These are phyloP conservation scores for Antheraea pernyi DNA, from an alignment of 1,140 invertebrate genomes.

Conservation along the genomic window DNA sequence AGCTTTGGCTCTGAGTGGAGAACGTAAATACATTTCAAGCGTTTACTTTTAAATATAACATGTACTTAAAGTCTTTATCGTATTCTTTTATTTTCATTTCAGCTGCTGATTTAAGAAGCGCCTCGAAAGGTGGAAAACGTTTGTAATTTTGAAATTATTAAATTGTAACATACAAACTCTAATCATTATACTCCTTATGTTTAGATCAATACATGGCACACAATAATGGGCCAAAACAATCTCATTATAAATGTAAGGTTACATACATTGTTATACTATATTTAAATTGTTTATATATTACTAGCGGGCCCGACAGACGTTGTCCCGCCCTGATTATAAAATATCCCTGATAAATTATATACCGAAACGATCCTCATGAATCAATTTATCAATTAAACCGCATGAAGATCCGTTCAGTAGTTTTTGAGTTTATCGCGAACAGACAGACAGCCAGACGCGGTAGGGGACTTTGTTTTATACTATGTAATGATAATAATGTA, in stretches of 20 bases:
- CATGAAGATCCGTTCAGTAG: too few relatives aligned
- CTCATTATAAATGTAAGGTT: constrained; percentile 41
- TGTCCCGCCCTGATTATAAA: too few relatives aligned
- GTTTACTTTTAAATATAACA: constrained; percentile 1
- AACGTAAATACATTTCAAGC: constrained; percentile 31
- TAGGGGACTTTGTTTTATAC: too few relatives aligned
- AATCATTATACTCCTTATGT: constrained; percentile 3
- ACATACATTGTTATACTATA: not conserved
- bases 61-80: not conserved
- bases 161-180: not conserved
- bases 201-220: constrained; percentile 27
- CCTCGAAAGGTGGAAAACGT: not conserved
- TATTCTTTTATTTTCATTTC: not conserved
- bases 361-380: too few relatives aligned
- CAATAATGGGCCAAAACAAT: constrained; percentile 21
- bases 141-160: not conserved
- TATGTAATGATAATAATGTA: too few relatives aligned
- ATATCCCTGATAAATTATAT: too few relatives aligned
- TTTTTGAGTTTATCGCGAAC: too few relatives aligned
- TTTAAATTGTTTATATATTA: not conserved
- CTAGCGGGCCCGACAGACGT: too few relatives aligned
- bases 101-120: not conserved
- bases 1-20: constrained; percentile 47
- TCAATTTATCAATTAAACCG: too few relatives aligned
- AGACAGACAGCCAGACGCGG: too few relatives aligned